Evolutionary conservation across 2,888 invertebrate species (phyloP).

Genomic region (Rhaphigaster nebulosa): DNA sequence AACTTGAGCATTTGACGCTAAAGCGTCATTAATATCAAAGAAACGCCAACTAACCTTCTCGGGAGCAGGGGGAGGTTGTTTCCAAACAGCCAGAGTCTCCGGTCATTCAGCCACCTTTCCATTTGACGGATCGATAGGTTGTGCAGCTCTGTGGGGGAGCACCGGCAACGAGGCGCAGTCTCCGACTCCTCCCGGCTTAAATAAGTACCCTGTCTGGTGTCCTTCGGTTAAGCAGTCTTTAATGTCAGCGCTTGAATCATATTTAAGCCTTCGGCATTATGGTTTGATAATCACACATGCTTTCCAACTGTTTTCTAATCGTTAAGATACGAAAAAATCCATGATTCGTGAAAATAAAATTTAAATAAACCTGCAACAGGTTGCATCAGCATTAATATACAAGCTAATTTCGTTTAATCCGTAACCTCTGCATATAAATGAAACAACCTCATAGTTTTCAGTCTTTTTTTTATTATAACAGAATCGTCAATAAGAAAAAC

Average conservation of each 20-base stretch:
- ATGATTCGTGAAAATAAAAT: background rate
- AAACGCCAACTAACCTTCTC: slow-evolving; percentile 76
- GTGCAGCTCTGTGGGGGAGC: background rate
- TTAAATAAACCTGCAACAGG: background rate
- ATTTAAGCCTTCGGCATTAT: background rate
- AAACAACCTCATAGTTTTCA: background rate
- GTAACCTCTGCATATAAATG: background rate
- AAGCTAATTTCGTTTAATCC: background rate
- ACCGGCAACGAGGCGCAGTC: slow-evolving; percentile 4
- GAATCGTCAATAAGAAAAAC: too few relatives aligned
- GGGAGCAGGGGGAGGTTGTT: slow-evolving; percentile 88
- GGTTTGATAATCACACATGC: background rate
- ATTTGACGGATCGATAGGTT: slow-evolving; percentile 70
- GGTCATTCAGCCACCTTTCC: slow-evolving; percentile 95
- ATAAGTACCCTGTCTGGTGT: background rate
- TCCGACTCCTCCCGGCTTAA: background rate
- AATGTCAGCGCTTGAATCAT: background rate
- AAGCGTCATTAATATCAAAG: background rate
- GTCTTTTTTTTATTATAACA: background rate
- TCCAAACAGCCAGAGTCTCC: slow-evolving; percentile 91
- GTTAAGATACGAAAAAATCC: background rate
- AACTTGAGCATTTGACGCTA: background rate
- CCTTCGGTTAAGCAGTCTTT: background rate
- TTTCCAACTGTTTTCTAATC: background rate
- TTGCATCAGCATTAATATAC: background rate